Evolutionary conservation across 1,140 invertebrate species (phyloP), one percentile per base, ranked within the genome.

Genomic region (Chymomyza costata): DNA sequence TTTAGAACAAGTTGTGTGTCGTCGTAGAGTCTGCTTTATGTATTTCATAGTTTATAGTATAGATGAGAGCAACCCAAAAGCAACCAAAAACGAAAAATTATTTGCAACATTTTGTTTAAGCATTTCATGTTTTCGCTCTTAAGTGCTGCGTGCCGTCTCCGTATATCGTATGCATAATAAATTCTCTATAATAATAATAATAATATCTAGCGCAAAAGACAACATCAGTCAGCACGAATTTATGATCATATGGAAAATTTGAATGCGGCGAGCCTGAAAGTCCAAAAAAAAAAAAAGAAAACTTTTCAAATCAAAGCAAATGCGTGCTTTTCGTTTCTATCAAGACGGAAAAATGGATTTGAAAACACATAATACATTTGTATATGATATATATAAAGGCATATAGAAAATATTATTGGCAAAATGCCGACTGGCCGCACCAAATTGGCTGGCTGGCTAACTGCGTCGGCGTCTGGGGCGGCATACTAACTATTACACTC

Each of bases 381-480:
- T 38, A 38, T 38, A 38, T 38, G 8, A 16, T 16, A 15, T 10
- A 71, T 71, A 62, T 58, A 25, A 8, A 25, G 21, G n/a, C 25
- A 34, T 65, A 74, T 74, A 65, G 69, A 74, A 74, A 74, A 55
- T 74, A 68, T 68, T 74, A 65, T 74, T 74, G 69, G 69, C 69
- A 64, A 47, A 40, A 35, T 74, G 64, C 69, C 69, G 14, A 55
- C 32, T 34, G 32, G 21, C 3, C 8, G 3, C 21, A 25, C 21
- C 30, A 38, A 41, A 28, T 45, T 46, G 50, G 31, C 56, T 54
- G 56, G 11, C 6, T 25, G n/a, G 40, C 43, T 31, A 14, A 21
- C 50, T 11, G 11, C 13, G 30, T 40, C 18, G 28, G 21, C 35
- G 41, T 38, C 39, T 14, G 28, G 32, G 18, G 15, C 37, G 25